phyloP scores from a whole-genome alignment of 2,113 vertebrate genomes.

The Gallinago media region DNA sequence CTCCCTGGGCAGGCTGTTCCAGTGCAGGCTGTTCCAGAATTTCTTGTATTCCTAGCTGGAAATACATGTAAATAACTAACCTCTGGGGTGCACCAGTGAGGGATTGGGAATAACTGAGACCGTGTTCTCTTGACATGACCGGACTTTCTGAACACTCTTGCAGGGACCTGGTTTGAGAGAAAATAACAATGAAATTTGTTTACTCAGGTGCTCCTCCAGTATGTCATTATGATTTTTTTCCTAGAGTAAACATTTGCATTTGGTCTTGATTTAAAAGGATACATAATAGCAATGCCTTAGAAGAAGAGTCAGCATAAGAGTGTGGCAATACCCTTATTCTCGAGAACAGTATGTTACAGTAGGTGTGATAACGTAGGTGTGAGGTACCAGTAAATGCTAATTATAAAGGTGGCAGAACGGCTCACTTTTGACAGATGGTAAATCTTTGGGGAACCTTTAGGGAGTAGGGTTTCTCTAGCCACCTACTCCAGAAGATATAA shows the following conservation, averaged over 20 bases:
- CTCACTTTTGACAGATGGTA: constrained; percentile 80
- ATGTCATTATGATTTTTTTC: constrained; percentile 27
- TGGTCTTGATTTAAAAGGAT: constrained; percentile 41
- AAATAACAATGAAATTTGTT: constrained; percentile 27
- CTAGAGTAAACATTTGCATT: constrained; percentile 58
- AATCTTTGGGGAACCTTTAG: constrained; percentile 73
- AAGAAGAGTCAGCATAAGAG: background rate
- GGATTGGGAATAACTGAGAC: constrained; percentile 64
- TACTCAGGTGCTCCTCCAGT: background rate
- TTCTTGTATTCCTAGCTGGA: background rate
- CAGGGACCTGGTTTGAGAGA: constrained; percentile 56
- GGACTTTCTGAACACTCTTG: constrained; percentile 68
- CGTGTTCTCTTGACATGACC: constrained; percentile 74
- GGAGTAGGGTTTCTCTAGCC: constrained; percentile 57
- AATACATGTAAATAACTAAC: constrained; percentile 57
- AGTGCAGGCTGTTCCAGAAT: no score
- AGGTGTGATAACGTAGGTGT: constrained; percentile 78
- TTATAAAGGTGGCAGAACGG: constrained; percentile 79
- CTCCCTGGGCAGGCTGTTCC: no score
- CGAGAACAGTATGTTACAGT: constrained; percentile 63
- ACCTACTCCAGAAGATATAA: constrained; percentile 69
- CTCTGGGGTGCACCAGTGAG: constrained; percentile 63
- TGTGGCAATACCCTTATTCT: constrained; percentile 3
- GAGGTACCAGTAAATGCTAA: constrained; percentile 74
- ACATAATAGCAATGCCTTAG: background rate